phyloP scores from a whole-genome alignment of 2,113 vertebrate species.

The Stictonetta naevosa region DNA sequence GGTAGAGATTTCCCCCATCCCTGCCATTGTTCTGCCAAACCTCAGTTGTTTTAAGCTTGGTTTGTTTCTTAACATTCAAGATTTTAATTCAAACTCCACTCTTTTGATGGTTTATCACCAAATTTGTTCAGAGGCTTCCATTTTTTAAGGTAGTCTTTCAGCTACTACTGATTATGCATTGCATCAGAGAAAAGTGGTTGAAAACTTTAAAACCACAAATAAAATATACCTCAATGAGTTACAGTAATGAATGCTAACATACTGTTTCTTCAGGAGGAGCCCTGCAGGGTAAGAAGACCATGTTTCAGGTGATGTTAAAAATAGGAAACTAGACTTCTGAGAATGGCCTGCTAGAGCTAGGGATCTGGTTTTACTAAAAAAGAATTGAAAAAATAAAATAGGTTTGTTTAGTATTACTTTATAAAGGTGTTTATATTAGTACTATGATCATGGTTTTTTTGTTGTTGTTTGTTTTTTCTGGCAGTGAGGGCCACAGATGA shows the following conservation, averaged over 20 bases:
- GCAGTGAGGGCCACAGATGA: not conserved
- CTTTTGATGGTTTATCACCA: conserved; percentile 53
- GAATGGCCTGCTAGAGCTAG: not conserved
- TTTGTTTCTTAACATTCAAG: conserved; percentile 44
- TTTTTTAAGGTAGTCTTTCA: conserved; percentile 56
- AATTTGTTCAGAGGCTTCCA: conserved; percentile 43
- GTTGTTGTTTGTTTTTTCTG: not conserved
- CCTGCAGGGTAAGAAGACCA: conserved; percentile 2
- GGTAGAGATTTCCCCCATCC: not conserved
- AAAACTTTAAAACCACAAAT: conserved; percentile 72
- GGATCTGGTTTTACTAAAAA: not conserved
- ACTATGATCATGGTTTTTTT: not conserved
- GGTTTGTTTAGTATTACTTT: not conserved
- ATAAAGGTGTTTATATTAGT: not conserved
- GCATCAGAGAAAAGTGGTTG: conserved; percentile 61
- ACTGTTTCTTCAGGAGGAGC: conserved; percentile 51
- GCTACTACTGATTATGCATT: conserved; percentile 31
- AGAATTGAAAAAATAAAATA: not conserved
- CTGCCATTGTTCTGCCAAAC: not conserved
- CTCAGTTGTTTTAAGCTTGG: conserved; percentile 18
- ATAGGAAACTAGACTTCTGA: not conserved
- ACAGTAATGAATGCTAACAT: conserved; percentile 52
- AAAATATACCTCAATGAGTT: conserved; percentile 71
- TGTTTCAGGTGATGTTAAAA: not conserved
- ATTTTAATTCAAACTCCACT: not conserved